Conservation (phyloP, 2,113 vertebrate species). For the Rhinogobius similis region DNA sequence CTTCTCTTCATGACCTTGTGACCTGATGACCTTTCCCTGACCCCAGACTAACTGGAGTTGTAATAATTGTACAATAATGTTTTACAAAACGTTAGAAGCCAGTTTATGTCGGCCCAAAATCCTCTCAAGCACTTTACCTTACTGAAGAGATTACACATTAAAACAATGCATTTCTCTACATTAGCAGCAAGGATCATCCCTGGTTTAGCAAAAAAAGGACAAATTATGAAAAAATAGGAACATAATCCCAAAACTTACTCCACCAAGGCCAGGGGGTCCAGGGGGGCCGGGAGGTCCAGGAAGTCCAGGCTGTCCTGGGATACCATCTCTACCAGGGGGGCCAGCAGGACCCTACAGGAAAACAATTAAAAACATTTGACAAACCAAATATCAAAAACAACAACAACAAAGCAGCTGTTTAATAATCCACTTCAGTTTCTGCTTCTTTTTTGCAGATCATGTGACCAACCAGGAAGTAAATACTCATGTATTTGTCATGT, state of each 20-base stretch:
- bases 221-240: not conserved
- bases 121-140: not conserved
- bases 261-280: constrained; percentile 90
- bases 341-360: constrained; percentile 82
- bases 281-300: constrained; percentile 89
- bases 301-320: constrained; percentile 85
- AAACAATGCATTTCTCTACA: not conserved
- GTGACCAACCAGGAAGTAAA: constrained; percentile 1
- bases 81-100: too few relatives aligned
- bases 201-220: not conserved
- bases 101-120: too few relatives aligned
- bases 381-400: not conserved
- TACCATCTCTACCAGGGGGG: constrained; percentile 87
- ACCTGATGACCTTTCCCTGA: constrained; percentile 4
- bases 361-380: not conserved
- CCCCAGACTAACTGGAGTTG: not conserved
- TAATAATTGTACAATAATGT: not conserved
- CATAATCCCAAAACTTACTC: constrained; percentile 82
- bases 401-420: not conserved
- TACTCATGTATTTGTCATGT: not conserved
- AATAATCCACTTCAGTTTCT: not conserved
- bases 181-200: not conserved
- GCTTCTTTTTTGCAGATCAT: not conserved
- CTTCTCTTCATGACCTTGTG: not conserved
- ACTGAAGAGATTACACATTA: not conserved